A percentile compares a stretch with the other conserved stretches of the same genome.
Evolutionary conservation across 2,113 vertebrate genomes (phyloP).

Genomic region (Epinephelus fuscoguttatus): DNA sequence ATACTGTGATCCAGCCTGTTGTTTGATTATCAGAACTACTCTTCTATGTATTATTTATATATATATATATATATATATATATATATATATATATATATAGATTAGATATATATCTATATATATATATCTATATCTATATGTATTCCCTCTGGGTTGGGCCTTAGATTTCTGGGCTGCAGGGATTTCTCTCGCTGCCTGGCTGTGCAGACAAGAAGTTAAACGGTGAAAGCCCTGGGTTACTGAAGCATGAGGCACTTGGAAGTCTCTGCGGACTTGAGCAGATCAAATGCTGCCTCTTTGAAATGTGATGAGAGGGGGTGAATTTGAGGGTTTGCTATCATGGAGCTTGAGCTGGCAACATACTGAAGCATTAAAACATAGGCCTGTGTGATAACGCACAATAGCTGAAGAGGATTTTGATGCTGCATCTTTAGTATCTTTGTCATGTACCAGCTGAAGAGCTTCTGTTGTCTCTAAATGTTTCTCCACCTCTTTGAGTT

Average conservation of each 20-base stretch:
- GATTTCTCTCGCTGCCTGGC: slow-evolving; percentile 34
- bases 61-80: neutral
- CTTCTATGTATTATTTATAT: neutral
- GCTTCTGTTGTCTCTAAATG: neutral
- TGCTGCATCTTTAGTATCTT: neutral
- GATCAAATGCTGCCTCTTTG: slow-evolving; percentile 66
- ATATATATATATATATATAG: neutral
- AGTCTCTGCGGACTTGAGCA: slow-evolving; percentile 53
- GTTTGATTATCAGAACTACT: slow-evolving; percentile 1
- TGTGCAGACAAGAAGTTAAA: slow-evolving; percentile 69
- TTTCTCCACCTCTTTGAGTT: neutral
- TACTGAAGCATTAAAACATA: neutral
- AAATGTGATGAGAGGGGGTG: slow-evolving; percentile 65
- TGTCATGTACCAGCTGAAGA: neutral
- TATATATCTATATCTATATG: slow-evolving; percentile 3
- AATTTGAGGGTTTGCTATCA: slow-evolving; percentile 40
- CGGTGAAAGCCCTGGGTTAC: slow-evolving; percentile 28
- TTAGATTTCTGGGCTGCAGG: slow-evolving; percentile 40
- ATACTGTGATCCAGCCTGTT: neutral
- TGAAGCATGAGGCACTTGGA: slow-evolving; percentile 46
- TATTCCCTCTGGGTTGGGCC: neutral
- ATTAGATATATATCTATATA: neutral
- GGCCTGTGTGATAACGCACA: neutral
- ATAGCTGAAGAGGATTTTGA: neutral
- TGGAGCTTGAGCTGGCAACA: neutral